These are phyloP conservation scores for Tachina grossa DNA, from an alignment of 2,888 invertebrate genomes.

Conservation along the genomic window DNA sequence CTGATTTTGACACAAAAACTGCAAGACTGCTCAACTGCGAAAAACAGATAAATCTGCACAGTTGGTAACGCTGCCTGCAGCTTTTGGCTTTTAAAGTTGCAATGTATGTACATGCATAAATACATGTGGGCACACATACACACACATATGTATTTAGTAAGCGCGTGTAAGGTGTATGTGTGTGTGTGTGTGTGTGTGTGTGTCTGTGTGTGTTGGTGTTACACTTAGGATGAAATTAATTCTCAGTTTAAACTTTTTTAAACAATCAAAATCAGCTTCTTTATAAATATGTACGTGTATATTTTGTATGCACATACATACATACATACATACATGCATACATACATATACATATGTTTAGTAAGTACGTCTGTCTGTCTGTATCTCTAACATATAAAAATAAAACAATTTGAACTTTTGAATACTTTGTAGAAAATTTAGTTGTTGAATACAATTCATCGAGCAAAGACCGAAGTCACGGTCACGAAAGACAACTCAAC, in stretches of 20 bases:
- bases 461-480: slow-evolving; percentile 52
- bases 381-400: slow-evolving; percentile 24
- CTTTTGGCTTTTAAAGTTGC: slow-evolving; percentile 37
- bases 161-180: not conserved
- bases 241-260: slow-evolving; percentile 18
- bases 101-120: not conserved
- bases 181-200: not conserved
- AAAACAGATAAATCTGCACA: too few species aligned
- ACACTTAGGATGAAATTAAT: slow-evolving; percentile 55
- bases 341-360: not conserved
- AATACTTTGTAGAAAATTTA: slow-evolving; percentile 56
- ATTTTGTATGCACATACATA: not conserved
- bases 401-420: slow-evolving; percentile 48
- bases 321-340: not conserved
- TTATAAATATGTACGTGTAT: slow-evolving; percentile 6
- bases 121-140: not conserved
- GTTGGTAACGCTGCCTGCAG: not conserved
- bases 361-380: too few species aligned
- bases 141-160: not conserved
- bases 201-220: slow-evolving; percentile 33
- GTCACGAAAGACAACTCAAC: slow-evolving; percentile 14
- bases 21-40: too few species aligned
- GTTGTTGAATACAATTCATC: slow-evolving; percentile 63
- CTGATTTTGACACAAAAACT: too few species aligned
- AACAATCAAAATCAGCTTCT: slow-evolving; percentile 53